Base-by-base conservation (phyloP, 2,888 invertebrate species). In the Lasioglossum calceatum region DNA sequence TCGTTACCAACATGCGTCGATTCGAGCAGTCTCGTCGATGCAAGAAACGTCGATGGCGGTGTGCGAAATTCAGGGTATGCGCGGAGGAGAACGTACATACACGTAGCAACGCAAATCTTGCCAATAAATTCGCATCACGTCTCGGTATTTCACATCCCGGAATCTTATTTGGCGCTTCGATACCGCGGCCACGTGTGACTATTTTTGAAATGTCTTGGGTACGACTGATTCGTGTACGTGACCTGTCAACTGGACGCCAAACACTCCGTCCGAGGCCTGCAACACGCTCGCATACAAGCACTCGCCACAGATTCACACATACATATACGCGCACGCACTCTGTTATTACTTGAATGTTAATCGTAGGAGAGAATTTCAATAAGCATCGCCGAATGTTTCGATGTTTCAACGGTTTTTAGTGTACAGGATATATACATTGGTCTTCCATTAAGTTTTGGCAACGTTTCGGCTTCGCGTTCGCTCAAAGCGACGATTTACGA, bases 391-490 rank as follows among this genome's bases (percentile, higher is more conserved):
- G 82, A 90, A 92, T 83, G 50, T 81, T 90, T 93, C 92, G 91
- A 93, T 92, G 91, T 78, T 76, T 79, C 14, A 77, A 74, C 80
- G 73, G 58, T 58, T 76, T 64, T 79, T 86, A 86, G 91, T 92
- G 91, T 91, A 93, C 92, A 93, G 75, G 77, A 84, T 93, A 93
- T 93, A 83, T 93, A 93, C 93, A 93, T 93, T 90, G 91, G 91
- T 92, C 92, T 92, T 90, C 91, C 88, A 88, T 91, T 84, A 85
- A 85, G 82, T 88, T 89, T 90, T 89, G 89, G 87, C 89, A 88
- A 88, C 81, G 86, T 88, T 90, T 89, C 88, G 81, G 74, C 19
- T 70, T 64, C 8, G 83, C 81, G 80, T 64, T 77, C 84, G 87
- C 79, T 75, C 44, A 67, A 84, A 86, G 79, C 58, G 73, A 81